These are phyloP conservation scores for Hirundichthys speculiger DNA, from an alignment of 2,113 vertebrate genomes.

Conservation along the genomic window DNA sequence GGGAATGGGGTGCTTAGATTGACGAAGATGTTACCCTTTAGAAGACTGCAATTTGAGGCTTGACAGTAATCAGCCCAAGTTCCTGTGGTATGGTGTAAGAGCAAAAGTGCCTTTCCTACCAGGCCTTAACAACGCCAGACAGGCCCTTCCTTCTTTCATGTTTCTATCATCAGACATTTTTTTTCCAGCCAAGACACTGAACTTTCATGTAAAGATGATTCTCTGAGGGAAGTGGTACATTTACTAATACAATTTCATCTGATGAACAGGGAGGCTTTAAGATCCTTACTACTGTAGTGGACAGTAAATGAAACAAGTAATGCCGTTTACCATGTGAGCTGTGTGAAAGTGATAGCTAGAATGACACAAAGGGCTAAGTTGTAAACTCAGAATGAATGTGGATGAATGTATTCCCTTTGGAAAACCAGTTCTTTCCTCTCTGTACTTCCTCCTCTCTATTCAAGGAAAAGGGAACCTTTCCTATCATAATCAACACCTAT, in stretches of 20 bases:
- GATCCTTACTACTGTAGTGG: conserved; percentile 15
- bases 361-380: not conserved
- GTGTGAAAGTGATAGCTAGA: not conserved
- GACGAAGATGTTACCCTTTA: conserved; percentile 73
- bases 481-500: conserved; percentile 85
- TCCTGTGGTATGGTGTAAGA: conserved; percentile 73
- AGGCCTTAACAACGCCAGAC: conserved; percentile 67
- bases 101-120: conserved; percentile 54
- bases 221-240: conserved; percentile 40
- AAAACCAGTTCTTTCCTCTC: conserved; percentile 77
- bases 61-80: conserved; percentile 72
- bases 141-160: conserved; percentile 50
- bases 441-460: conserved; percentile 83
- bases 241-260: conserved; percentile 45
- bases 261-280: conserved; percentile 16
- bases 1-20: conserved; percentile 49
- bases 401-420: conserved; percentile 44
- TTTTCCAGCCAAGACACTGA: conserved; percentile 50
- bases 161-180: conserved; percentile 54
- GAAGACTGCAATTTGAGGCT: conserved; percentile 77
- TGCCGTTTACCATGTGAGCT: conserved; percentile 3
- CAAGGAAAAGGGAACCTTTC: conserved; percentile 76
- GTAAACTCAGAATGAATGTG: conserved; percentile 33
- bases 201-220: conserved; percentile 48
- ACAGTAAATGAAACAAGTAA: conserved; percentile 1